Conservation (phyloP, 2,113 vertebrate genomes). For the Turnix velox region DNA sequence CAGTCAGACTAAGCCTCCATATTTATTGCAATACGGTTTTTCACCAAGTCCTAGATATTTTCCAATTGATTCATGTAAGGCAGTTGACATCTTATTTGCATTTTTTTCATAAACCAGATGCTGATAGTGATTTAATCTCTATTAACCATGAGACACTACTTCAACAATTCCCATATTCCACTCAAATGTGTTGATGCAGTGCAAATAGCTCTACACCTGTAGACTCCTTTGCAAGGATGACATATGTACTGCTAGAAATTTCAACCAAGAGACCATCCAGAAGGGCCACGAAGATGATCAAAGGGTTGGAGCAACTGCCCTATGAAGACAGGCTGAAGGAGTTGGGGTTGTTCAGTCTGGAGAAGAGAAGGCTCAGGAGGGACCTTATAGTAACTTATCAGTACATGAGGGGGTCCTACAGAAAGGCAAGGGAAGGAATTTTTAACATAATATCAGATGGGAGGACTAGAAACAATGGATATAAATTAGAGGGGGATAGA, state of each 20-base stretch:
- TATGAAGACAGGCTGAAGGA: too few species aligned
- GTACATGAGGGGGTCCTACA: too few species aligned
- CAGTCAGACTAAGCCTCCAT: background rate
- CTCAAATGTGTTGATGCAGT: background rate
- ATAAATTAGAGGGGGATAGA: too few species aligned
- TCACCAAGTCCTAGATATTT: background rate
- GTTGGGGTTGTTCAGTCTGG: too few species aligned
- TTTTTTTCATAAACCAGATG: background rate
- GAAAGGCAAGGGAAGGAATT: too few species aligned
- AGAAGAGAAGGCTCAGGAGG: too few species aligned
- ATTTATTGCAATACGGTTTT: background rate
- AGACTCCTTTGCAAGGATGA: background rate
- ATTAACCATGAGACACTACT: background rate
- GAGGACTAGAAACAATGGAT: too few species aligned
- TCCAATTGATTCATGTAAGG: background rate
- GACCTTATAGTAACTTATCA: too few species aligned
- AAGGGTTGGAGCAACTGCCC: too few species aligned
- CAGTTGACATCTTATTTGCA: background rate
- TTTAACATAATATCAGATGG: too few species aligned
- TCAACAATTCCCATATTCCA: background rate
- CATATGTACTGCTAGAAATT: background rate
- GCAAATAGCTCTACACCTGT: background rate
- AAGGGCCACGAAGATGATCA: too few species aligned
- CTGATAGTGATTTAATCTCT: background rate
- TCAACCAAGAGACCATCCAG: background rate